A percentile compares a stretch with the other conserved stretches of the same genome.
Conservation (phyloP, 2,113 vertebrate genomes). For the Himantopus leucocephalus region DNA sequence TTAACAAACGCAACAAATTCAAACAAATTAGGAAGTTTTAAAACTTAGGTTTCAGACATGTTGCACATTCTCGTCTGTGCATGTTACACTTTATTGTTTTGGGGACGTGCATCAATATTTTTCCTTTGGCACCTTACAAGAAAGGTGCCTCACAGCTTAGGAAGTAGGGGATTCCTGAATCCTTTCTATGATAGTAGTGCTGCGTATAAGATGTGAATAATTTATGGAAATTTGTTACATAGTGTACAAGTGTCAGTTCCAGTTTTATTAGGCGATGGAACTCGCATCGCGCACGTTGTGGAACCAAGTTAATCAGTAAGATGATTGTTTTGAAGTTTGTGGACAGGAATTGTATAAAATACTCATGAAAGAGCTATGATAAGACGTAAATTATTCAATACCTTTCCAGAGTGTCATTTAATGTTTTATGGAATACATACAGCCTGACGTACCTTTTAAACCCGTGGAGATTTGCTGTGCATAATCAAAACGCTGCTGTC, state of each 20-base stretch:
- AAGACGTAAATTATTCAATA: conserved; percentile 52
- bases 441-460: conserved; percentile 57
- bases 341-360: not conserved
- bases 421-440: conserved; percentile 22
- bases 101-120: not conserved
- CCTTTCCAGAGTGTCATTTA: conserved; percentile 33
- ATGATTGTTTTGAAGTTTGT: conserved; percentile 33
- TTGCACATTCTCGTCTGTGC: not conserved
- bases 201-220: not conserved
- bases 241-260: not conserved
- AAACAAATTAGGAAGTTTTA: not conserved
- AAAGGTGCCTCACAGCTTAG: not conserved
- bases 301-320: not conserved
- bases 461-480: conserved; percentile 19
- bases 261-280: not conserved
- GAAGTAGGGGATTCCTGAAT: not conserved
- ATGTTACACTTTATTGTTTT: not conserved
- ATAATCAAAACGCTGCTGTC: conserved; percentile 50
- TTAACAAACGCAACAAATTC: not conserved
- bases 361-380: not conserved
- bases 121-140: not conserved
- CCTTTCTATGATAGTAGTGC: not conserved
- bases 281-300: not conserved
- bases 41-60: not conserved
- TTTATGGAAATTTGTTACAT: not conserved